Evolutionary conservation across 2,888 invertebrate genomes (phyloP).

Genomic region (Dryobotodes eremita): DNA sequence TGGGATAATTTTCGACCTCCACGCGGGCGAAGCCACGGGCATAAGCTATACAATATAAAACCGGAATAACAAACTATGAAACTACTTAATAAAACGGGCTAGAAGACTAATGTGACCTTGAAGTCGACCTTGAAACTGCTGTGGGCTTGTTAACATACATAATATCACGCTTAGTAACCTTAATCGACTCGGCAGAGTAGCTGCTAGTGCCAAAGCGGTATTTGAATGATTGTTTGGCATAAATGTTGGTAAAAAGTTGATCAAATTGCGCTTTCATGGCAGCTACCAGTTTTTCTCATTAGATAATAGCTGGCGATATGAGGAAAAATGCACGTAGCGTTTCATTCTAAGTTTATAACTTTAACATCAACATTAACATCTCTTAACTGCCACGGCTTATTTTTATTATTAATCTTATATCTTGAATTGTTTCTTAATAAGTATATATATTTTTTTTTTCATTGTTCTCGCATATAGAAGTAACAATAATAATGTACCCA

Average conservation of each 20-base stretch:
- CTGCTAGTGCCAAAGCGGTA: background rate
- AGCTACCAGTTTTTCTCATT: slow-evolving; percentile 34
- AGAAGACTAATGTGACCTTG: slow-evolving; percentile 46
- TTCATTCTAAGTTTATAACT: background rate
- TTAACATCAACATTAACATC: too few relatives aligned
- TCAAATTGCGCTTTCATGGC: slow-evolving; percentile 36
- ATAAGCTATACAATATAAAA: background rate
- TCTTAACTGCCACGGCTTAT: too few relatives aligned
- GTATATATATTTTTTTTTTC: too few relatives aligned
- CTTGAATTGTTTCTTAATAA: too few relatives aligned
- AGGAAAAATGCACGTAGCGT: slow-evolving; percentile 8
- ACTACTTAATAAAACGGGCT: slow-evolving; percentile 30
- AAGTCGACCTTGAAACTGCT: slow-evolving; percentile 35
- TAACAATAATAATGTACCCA: too few relatives aligned
- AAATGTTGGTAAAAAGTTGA: slow-evolving; percentile 45
- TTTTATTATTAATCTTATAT: too few relatives aligned
- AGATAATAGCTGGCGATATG: slow-evolving; percentile 6
- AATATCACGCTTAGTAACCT: slow-evolving; percentile 24
- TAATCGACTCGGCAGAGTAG: slow-evolving; percentile 13
- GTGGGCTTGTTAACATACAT: slow-evolving; percentile 34
- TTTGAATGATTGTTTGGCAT: slow-evolving; percentile 28
- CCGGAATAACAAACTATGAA: slow-evolving; percentile 17
- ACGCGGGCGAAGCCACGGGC: too few relatives aligned
- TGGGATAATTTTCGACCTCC: too few relatives aligned
- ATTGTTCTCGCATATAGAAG: too few relatives aligned